Percentiles rank a stretch among this genome's conserved stretches.
Conservation (phyloP, 2,113 vertebrate species). For the Psilopsiagon aurifrons region DNA sequence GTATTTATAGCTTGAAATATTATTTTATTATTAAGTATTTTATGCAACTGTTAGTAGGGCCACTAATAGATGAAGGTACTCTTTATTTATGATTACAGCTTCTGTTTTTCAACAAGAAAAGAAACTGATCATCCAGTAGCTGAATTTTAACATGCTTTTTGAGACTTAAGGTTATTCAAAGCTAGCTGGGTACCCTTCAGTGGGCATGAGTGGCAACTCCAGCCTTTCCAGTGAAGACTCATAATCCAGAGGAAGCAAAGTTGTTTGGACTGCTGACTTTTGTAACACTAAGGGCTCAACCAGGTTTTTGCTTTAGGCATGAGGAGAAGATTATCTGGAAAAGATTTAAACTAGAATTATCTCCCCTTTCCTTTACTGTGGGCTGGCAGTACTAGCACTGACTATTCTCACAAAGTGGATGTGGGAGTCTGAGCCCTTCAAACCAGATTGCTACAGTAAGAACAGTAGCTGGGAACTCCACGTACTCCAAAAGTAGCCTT, state of each 20-base stretch:
- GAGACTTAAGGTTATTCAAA: conserved; percentile 19
- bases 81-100: background rate
- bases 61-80: conserved; percentile 32
- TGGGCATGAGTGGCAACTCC: background rate
- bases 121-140: background rate
- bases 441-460: background rate
- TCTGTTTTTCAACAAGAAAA: conserved; percentile 39
- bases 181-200: background rate
- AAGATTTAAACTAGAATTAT: background rate
- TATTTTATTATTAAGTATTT: conserved; percentile 59
- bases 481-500: background rate
- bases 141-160: background rate
- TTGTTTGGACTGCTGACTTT: background rate
- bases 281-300: background rate
- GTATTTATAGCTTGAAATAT: conserved; percentile 53
- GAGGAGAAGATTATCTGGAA: background rate
- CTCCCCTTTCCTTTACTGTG: background rate
- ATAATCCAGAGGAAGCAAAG: background rate
- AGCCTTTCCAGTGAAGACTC: background rate
- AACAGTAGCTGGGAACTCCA: background rate
- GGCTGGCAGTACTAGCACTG: background rate
- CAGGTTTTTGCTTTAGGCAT: background rate
- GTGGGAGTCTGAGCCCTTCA: background rate
- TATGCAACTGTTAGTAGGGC: background rate
- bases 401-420: background rate